Base-by-base conservation (phyloP, 1,140 invertebrate species). In the Psix sp. region DNA sequence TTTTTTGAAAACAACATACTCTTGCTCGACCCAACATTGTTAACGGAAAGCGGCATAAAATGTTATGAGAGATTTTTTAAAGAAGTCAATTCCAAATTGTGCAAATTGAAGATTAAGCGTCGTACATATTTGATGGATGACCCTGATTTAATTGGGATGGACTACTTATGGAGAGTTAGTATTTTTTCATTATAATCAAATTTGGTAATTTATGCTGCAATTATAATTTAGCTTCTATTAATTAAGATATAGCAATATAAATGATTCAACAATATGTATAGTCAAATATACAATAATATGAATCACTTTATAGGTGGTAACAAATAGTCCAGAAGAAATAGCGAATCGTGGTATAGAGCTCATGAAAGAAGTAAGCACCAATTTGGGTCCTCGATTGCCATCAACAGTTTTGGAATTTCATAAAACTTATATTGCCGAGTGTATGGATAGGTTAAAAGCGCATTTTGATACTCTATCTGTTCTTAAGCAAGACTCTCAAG, bases 1-100 rank as follows among this genome's bases (percentile, higher is more conserved):
- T 99, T 99, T 89, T 98, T 99, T 89, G 94, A 97, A 87, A 94
- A 95, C 74, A 98, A 98, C 82, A 95, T 99, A 71, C 89, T 98
- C 38, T 94, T 95, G 81, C 89, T 99, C 71, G 94, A 98, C 88
- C 96, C 97, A 1, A 91, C 92, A 62, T 87, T 98, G 57, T 88
- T 99, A 4, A 98, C 97, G 13, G 96, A 98, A 88, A 95, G 94
- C 84, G 97, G 97, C 62, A 98, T 99, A 62, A 97, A 96, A 88
- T 97, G 94, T 88, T 96, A 94, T 86, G 94, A 96, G 82, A 90
- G 96, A 80, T 99, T 99, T 89, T 99, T 99, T 84, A 97, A 98
- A 89, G 94, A 95, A 71, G 97, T 99, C 4, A 99, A 99, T 89
- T 92, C 92, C 40, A 98, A 98, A 88, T 95, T 98, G 88, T 94